These are phyloP conservation scores for Dicyrtomina minuta DNA, from an alignment of 2,888 invertebrate genomes.

Conservation along the genomic window DNA sequence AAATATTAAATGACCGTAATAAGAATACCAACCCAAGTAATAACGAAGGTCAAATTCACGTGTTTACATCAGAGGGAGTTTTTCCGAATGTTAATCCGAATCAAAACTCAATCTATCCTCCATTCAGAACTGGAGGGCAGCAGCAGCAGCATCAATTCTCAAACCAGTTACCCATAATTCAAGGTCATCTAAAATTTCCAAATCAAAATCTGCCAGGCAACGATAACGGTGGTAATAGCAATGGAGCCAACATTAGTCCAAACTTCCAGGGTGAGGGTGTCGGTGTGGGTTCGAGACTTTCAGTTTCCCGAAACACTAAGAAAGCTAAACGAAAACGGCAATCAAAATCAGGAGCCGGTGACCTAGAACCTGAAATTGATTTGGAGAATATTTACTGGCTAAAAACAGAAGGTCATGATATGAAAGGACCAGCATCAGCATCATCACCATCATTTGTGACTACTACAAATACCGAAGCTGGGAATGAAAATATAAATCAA, in stretches of 20 bases:
- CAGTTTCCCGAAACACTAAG: no score
- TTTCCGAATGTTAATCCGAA: no score
- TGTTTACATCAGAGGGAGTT: slow-evolving; percentile 4
- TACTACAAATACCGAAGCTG: neutral
- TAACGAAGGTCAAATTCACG: neutral
- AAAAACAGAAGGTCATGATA: slow-evolving; percentile 4
- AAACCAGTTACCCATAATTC: neutral
- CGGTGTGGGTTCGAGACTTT: no score
- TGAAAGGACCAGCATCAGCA: neutral
- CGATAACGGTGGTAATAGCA: no score
- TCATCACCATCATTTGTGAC: no score
- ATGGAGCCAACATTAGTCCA: no score
- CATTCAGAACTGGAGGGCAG: no score
- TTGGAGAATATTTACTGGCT: slow-evolving; percentile 26
- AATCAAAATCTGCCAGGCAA: neutral
- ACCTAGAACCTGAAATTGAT: slow-evolving; percentile 12
- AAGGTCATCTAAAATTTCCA: neutral
- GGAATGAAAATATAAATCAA: neutral
- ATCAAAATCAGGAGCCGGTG: neutral
- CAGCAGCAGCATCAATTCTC: neutral
- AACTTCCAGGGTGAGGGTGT: no score
- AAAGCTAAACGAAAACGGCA: no score
- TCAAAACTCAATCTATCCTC: no score
- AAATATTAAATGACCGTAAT: neutral
- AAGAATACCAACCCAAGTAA: neutral